phyloP scores from a whole-genome alignment of 2,888 invertebrate genomes.

The Sphaerophoria taeniata region DNA sequence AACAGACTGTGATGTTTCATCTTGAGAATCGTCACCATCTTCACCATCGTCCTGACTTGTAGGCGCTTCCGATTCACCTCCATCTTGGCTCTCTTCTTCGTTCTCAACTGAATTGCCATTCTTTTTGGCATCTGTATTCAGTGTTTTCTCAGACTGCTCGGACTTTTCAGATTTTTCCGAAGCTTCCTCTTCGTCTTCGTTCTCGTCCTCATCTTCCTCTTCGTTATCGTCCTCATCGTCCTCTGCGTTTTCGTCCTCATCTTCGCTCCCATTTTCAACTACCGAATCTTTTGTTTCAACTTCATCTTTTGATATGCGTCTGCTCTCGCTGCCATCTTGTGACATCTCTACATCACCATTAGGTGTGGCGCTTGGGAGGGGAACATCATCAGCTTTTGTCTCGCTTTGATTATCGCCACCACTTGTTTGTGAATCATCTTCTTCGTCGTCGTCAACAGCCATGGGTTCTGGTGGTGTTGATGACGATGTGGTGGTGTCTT shows the following conservation, averaged over 20 bases:
- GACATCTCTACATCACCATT: conserved; percentile 63
- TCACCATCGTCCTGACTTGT: conserved; percentile 70
- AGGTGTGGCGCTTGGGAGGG: conserved; percentile 65
- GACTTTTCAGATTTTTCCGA: conserved; percentile 76
- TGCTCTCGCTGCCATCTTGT: conserved; percentile 50
- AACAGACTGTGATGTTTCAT: conserved; percentile 67
- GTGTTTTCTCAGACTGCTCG: conserved; percentile 68
- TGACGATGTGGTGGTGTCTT: conserved; percentile 65
- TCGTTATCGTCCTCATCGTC: conserved; percentile 71
- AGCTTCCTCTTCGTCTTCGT: conserved; percentile 76
- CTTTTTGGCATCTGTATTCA: conserved; percentile 59
- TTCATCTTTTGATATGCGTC: conserved; percentile 60
- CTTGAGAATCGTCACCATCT: conserved; percentile 54
- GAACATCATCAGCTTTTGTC: conserved; percentile 38
- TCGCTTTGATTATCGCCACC: conserved; percentile 68
- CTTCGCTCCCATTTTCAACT: conserved; percentile 55
- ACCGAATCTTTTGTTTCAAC: conserved; percentile 66
- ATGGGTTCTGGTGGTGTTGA: conserved; percentile 34
- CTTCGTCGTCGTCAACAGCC: conserved; percentile 75
- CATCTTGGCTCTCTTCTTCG: conserved; percentile 75
- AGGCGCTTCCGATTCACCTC: conserved; percentile 74
- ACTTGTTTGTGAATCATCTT: conserved; percentile 80
- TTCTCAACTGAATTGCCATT: conserved; percentile 65
- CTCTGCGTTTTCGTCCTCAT: conserved; percentile 66
- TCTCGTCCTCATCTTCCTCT: conserved; percentile 74